phyloP scores from a whole-genome alignment of 2,113 vertebrate species.

The Myotis brandtii region DNA sequence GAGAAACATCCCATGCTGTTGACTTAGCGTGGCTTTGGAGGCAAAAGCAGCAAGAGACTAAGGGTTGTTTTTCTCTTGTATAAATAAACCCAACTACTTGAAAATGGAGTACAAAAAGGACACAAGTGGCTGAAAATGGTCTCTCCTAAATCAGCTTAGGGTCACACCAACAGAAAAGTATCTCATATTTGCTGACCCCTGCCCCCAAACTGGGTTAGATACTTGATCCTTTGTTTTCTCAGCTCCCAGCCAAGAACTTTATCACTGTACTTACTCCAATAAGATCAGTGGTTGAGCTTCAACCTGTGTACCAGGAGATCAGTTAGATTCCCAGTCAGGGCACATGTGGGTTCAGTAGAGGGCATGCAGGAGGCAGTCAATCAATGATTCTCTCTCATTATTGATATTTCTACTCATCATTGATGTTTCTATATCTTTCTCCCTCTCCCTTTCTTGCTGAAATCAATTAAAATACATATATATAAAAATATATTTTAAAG shows the following conservation, averaged over 20 bases:
- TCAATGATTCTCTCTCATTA: no score
- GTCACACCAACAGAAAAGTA: neutral
- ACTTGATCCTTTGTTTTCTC: neutral
- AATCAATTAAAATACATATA: neutral
- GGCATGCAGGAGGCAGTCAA: no score
- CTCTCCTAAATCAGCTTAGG: constrained; percentile 15
- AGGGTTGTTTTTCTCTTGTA: neutral
- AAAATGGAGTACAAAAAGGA: neutral
- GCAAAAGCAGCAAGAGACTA: constrained; percentile 3
- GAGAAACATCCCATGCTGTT: neutral
- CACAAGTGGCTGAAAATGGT: neutral
- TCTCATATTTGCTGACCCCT: neutral
- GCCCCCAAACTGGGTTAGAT: neutral
- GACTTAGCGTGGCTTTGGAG: neutral
- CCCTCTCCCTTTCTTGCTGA: no score
- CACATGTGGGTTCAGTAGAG: no score
- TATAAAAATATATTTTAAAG: no score
- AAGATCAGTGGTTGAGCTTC: neutral
- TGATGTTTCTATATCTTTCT: no score
- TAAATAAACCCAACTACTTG: constrained; percentile 37
- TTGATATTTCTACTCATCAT: no score
- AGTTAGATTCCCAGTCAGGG: no score
- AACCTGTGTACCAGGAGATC: no score
- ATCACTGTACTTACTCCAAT: neutral
- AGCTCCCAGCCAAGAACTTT: neutral